phyloP scores from a whole-genome alignment of 2,113 vertebrate genomes.

The Glaucidium brasilianum region DNA sequence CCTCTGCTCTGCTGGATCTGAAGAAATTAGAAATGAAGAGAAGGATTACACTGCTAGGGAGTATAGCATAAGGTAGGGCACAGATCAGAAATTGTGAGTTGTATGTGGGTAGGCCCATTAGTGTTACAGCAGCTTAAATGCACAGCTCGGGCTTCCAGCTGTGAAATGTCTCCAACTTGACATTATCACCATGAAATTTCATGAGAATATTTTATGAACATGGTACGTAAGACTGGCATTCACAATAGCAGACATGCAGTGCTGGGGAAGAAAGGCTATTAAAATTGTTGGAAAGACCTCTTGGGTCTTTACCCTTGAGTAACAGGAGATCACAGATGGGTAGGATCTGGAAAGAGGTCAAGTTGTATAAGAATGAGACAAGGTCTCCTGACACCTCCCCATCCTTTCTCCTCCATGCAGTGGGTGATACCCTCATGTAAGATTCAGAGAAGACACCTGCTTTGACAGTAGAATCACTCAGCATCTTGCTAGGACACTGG shows the following conservation, averaged over 20 bases:
- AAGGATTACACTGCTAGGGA: neutral
- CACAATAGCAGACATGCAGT: neutral
- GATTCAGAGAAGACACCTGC: neutral
- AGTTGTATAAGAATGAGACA: neutral
- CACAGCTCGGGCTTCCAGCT: neutral
- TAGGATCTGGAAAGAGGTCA: neutral
- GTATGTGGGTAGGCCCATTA: neutral
- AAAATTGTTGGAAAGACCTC: neutral
- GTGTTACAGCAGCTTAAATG: neutral
- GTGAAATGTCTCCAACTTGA: neutral
- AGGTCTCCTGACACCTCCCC: neutral
- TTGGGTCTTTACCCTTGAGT: neutral
- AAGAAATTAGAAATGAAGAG: neutral
- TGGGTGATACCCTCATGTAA: neutral
- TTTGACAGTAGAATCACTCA: neutral
- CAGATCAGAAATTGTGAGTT: neutral
- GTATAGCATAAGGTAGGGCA: neutral
- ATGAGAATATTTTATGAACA: neutral
- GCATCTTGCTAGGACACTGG: neutral
- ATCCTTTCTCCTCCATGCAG: neutral
- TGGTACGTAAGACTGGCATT: neutral
- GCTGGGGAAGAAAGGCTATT: neutral
- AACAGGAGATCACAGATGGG: neutral
- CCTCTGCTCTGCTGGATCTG: neutral
- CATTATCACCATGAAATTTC: neutral